These are phyloP conservation scores for Myopa tessellatipennis DNA, from an alignment of 2,888 invertebrate genomes.

Conservation along the genomic window DNA sequence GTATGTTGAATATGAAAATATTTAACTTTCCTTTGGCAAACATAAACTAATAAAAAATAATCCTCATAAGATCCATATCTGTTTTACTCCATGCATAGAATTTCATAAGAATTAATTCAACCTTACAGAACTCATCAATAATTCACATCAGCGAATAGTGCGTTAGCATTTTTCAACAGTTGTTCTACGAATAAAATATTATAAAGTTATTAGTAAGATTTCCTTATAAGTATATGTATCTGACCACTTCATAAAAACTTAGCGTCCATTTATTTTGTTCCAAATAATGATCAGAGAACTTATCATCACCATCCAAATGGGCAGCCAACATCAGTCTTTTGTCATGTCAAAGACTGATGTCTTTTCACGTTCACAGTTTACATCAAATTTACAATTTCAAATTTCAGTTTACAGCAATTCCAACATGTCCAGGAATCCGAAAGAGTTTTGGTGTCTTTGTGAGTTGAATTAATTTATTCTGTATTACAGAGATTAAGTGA, in stretches of 20 bases:
- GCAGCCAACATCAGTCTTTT: conserved; percentile 69
- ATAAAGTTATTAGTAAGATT: too few relatives aligned
- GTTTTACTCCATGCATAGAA: conserved; percentile 88
- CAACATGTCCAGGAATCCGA: too few relatives aligned
- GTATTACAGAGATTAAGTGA: too few relatives aligned
- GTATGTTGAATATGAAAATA: neutral
- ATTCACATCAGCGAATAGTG: conserved; percentile 87
- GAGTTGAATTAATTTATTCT: too few relatives aligned
- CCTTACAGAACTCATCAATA: conserved; percentile 89
- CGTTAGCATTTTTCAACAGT: conserved; percentile 74
- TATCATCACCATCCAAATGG: conserved; percentile 96
- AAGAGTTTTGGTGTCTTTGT: too few relatives aligned
- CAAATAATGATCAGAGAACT: conserved; percentile 86
- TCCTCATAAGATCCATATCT: conserved; percentile 86
- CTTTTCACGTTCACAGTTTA: conserved; percentile 80
- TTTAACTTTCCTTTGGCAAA: conserved; percentile 76
- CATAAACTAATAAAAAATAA: conserved; percentile 92
- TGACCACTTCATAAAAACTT: conserved; percentile 58
- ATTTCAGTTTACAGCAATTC: too few relatives aligned
- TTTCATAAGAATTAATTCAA: conserved; percentile 80
- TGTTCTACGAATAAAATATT: conserved; percentile 74
- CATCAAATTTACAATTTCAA: too few relatives aligned
- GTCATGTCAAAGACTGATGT: too few relatives aligned
- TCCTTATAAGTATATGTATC: conserved; percentile 45
- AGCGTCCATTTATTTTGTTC: conserved; percentile 73